A percentile compares a stretch with the other conserved stretches of the same genome.
phyloP scores from a whole-genome alignment of 2,888 invertebrate genomes.

The Synanthedon andrenaeformis region DNA sequence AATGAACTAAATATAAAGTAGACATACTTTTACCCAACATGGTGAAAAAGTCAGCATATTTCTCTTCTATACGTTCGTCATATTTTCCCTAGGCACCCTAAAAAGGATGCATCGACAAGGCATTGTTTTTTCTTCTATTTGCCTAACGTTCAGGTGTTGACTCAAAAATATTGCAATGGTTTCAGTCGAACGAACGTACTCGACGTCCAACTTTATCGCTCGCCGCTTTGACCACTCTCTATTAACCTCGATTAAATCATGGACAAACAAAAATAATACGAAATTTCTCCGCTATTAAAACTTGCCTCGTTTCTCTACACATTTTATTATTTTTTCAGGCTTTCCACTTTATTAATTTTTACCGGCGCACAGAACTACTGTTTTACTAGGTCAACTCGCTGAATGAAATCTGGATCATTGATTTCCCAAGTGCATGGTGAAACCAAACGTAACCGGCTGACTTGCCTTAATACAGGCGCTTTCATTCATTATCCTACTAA shows the following conservation, averaged over 20 bases:
- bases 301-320: neutral
- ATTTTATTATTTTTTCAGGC: neutral
- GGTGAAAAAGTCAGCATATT: conserved; percentile 1
- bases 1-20: too few species aligned
- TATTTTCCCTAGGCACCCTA: conserved; percentile 23
- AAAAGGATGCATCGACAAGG: conserved; percentile 9
- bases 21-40: too few species aligned
- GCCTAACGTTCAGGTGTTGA: conserved; percentile 32
- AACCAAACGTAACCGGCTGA: conserved; percentile 18
- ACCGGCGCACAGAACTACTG: conserved; percentile 22
- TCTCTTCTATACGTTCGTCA: conserved; percentile 20
- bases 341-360: conserved; percentile 30
- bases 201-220: conserved; percentile 1
- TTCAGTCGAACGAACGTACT: conserved; percentile 23
- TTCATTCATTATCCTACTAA: conserved; percentile 8
- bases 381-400: conserved; percentile 35
- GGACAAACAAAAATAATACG: neutral
- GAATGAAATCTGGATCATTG: conserved; percentile 36
- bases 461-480: conserved; percentile 32
- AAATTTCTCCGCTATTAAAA: neutral
- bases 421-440: conserved; percentile 58
- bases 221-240: neutral
- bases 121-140: conserved; percentile 22
- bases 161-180: conserved; percentile 34
- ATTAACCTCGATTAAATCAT: neutral